Evolutionary conservation across 2,797 vertebrate genomes (phyloP).

Genomic region (Todus mexicanus): DNA sequence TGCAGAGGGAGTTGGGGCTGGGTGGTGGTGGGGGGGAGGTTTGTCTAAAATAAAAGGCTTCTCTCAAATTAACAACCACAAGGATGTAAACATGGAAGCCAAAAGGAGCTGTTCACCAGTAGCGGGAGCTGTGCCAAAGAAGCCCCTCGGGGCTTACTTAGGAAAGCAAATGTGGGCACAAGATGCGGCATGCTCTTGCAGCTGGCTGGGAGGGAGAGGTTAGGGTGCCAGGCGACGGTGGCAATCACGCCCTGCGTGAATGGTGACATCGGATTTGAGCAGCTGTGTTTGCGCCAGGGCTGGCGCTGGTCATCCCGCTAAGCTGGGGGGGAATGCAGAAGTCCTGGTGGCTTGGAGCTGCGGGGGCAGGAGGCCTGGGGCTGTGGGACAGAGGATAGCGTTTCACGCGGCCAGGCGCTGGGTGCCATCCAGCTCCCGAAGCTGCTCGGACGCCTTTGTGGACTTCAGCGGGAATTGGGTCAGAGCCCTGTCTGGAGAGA

Average conservation of each 20-base stretch:
- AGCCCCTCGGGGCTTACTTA: slow-evolving; percentile 29
- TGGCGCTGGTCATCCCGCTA: not conserved
- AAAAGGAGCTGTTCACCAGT: slow-evolving; percentile 49
- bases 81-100: slow-evolving; percentile 67
- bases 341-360: not conserved
- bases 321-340: slow-evolving; percentile 12
- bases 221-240: not conserved
- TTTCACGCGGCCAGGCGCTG: not conserved
- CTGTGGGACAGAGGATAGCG: not conserved
- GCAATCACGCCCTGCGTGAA: not conserved
- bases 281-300: not conserved
- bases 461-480: slow-evolving; percentile 1
- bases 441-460: not conserved
- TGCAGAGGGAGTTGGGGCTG: not conserved
- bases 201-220: not conserved
- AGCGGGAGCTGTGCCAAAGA: not conserved
- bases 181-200: not conserved
- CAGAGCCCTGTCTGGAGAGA: not conserved
- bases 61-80: slow-evolving; percentile 66
- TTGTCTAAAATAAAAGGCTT: slow-evolving; percentile 62
- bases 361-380: not conserved
- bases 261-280: not conserved
- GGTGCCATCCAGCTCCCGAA: slow-evolving; percentile 1
- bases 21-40: not conserved
- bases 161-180: slow-evolving; percentile 55